Evolutionary conservation across 2,797 vertebrate genomes (phyloP).

Genomic region (Enteromius paludinosus): DNA sequence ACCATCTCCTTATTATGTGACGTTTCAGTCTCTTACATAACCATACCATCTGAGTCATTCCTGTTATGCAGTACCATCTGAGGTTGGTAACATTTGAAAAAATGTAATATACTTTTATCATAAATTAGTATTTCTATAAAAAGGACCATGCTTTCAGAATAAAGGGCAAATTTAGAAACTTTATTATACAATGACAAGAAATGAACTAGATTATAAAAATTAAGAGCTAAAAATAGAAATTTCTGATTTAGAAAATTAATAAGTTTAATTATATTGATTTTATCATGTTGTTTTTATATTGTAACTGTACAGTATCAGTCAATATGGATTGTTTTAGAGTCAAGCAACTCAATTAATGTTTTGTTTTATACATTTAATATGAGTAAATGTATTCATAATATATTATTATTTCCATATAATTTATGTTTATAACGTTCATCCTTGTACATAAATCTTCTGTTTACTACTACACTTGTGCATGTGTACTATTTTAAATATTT

Average conservation of each 20-base stretch:
- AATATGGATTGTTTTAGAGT: background rate
- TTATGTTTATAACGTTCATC: background rate
- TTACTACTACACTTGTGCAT: background rate
- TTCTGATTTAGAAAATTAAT: background rate
- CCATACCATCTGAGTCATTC: conserved; percentile 15
- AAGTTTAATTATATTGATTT: background rate
- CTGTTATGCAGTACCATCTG: conserved; percentile 18
- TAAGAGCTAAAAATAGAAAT: background rate
- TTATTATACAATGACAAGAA: background rate
- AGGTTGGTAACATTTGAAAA: background rate
- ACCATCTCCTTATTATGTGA: conserved; percentile 28
- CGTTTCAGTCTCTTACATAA: conserved; percentile 30
- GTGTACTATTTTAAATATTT: background rate
- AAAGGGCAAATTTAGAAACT: background rate
- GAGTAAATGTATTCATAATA: background rate
- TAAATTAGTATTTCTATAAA: background rate
- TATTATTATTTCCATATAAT: background rate
- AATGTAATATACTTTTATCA: background rate
- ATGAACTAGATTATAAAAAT: background rate
- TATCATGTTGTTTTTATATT: background rate
- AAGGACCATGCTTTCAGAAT: background rate
- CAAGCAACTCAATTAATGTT: background rate
- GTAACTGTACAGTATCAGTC: background rate
- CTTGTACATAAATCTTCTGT: background rate
- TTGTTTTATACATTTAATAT: background rate